Evolutionary conservation across 2,888 invertebrate genomes (phyloP).

Genomic region (Ophioninae sp.): DNA sequence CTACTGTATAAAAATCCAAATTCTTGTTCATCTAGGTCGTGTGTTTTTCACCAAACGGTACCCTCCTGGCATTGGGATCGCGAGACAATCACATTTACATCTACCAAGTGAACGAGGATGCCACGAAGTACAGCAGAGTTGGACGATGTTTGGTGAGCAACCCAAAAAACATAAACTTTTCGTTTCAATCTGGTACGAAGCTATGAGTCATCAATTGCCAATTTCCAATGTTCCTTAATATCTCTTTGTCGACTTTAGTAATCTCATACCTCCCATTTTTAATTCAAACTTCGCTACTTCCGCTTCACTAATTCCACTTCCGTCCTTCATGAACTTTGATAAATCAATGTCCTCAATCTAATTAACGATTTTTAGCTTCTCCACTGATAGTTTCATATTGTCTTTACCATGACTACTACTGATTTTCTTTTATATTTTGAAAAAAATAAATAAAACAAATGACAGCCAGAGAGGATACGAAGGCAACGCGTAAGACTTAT

Average conservation of each 20-base stretch:
- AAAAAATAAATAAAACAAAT: constrained; percentile 62
- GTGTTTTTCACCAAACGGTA: constrained; percentile 90
- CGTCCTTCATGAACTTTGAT: no score
- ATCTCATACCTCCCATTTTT: no score
- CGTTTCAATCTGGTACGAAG: not conserved
- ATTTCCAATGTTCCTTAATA: no score
- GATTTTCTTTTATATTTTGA: constrained; percentile 56
- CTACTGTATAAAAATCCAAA: no score
- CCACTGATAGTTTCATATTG: not conserved
- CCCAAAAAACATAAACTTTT: not conserved
- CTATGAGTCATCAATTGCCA: no score
- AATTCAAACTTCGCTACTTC: no score
- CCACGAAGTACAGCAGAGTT: constrained; percentile 89
- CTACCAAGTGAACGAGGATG: constrained; percentile 90
- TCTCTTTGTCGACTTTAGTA: no score
- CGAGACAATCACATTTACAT: constrained; percentile 95
- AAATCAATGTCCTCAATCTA: not conserved
- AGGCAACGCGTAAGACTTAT: constrained; percentile 76
- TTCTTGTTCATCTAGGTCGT: constrained; percentile 83
- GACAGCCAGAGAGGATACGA: constrained; percentile 80
- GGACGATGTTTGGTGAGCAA: constrained; percentile 90
- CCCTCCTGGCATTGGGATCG: constrained; percentile 91
- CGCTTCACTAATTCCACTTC: no score
- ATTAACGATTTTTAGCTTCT: not conserved
- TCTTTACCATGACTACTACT: not conserved